Evolutionary conservation across 2,113 vertebrate genomes (phyloP), one percentile per base, ranked within the genome.

Genomic region (Casuarius casuarius): DNA sequence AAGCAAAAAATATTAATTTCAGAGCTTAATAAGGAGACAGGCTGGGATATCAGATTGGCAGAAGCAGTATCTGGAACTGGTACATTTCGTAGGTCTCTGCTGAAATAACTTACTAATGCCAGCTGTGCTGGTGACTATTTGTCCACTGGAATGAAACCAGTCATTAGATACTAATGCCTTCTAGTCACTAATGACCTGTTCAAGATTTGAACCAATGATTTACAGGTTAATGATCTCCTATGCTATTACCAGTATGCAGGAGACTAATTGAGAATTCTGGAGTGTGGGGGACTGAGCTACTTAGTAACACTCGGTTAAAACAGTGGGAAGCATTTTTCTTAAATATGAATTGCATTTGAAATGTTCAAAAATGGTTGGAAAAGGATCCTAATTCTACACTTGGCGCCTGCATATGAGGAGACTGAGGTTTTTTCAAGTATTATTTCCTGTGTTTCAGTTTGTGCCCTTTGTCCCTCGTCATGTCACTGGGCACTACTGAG

Each of bases 81-180:
- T 88, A 65, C 54, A 42, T 92, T 92, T 95, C 28, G 51, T 89
- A 38, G 33, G 38, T 95, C 59, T 94, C 62, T 76, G n/a, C 40
- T 87, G 91, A 73, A 95, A 63, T 79, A 85, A 87, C 89, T 91
- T 84, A 94, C 49, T 83, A 87, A 87, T 91, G 78, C 81, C 84
- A 95, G 78, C 92, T 95, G 74, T 89, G 71, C 59, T 4, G 11
- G 71, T 48, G 59, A 86, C 54, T 89, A 62, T 89, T 90, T 92
- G 84, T 94, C 92, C 78, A 80, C 63, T 95, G 89, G 54, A 96
- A 92, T 92, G 94, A 96, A 95, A 95, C 94, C 78, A 71, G 42
- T 85, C 95, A 95, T 95, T 97, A 95, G 56, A 67, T 85, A 59
- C 74, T 97, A 91, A 96, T 95, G 67, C 25, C 22, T 80, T 85